phyloP scores from a whole-genome alignment of 2,888 invertebrate genomes.

The Dermolepida albohirtum region DNA sequence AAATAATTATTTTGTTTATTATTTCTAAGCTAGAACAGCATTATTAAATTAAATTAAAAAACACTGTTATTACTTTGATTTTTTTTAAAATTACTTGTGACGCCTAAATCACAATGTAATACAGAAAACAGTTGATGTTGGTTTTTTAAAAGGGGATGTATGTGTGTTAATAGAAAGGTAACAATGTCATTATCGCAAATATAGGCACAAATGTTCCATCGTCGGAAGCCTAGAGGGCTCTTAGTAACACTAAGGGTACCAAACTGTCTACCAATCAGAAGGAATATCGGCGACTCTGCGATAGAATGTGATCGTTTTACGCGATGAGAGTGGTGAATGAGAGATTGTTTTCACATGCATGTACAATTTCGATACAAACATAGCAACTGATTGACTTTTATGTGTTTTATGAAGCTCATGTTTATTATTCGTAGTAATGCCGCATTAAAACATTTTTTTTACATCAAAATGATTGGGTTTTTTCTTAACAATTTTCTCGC shows the following conservation, averaged over 20 bases:
- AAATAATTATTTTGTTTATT: too few species aligned
- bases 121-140: too few species aligned
- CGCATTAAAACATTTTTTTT: not conserved
- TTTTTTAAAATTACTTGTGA: too few species aligned
- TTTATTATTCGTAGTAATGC: not conserved
- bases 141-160: constrained; percentile 19
- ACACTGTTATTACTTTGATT: too few species aligned
- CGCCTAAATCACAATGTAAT: too few species aligned
- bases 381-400: constrained; percentile 24
- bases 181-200: constrained; percentile 33
- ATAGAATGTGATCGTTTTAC: constrained; percentile 40
- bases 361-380: constrained; percentile 28
- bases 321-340: constrained; percentile 11
- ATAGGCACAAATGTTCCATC: constrained; percentile 34
- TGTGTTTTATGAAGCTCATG: not conserved
- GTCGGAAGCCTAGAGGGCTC: constrained; percentile 38
- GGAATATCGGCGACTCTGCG: constrained; percentile 5
- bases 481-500: too few species aligned
- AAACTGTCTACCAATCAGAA: constrained; percentile 29
- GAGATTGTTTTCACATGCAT: constrained; percentile 1
- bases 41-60: too few species aligned
- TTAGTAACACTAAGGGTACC: constrained; percentile 25
- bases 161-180: constrained; percentile 9
- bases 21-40: too few species aligned
- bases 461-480: too few species aligned